Evolutionary conservation across 1,140 invertebrate genomes (phyloP), one percentile per base, ranked within the genome.

Genomic region (Drosophila dunni): DNA sequence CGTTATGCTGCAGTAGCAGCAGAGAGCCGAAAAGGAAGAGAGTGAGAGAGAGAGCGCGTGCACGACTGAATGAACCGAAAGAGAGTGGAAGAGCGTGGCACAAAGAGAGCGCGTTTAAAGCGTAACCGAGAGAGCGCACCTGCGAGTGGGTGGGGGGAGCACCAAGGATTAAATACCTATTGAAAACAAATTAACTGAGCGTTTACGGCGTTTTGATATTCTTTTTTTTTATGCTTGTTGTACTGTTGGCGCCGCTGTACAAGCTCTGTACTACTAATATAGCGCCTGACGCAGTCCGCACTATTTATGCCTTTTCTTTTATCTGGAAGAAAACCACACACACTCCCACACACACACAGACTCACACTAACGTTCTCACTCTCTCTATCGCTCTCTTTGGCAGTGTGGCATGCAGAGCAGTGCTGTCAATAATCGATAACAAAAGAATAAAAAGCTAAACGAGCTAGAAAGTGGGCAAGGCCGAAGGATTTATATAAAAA

Each of bases 291-390:
- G 46, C 46, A 46, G 17, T 34, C 54, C 77, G 73, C 65, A 74
- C 79, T 89, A 88, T 88, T 83, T 88, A 88, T 88, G 83, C 84
- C 68, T 83, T 89, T 88, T 74, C 46, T 68, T 83, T 89, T 88
- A 83, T 78, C 84, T 33, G 13, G 13, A 65, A 76, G 50, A 58
- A 67, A 61, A 60, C 53, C 53, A 45, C 53, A 50, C 40, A 48
- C 33, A 44, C 48, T 29, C 20, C 7, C 36, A 40, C 36, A 56
- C 17, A 53, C 48, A 63, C 20, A 24, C 36, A 53, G 9, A 38
- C 5, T 29, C 7, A 50, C 36, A 36, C 40, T 42, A 42, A 45
- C 42, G 1, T 46, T 10, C 29, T 29, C 36, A 0, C 48, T 20
- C 61, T 1, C 40, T 60, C 58, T 62, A 11, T 15, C 58, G 0